These are phyloP conservation scores for Pangasianodon gigas DNA, from an alignment of 2,113 vertebrate species.

Conservation along the genomic window DNA sequence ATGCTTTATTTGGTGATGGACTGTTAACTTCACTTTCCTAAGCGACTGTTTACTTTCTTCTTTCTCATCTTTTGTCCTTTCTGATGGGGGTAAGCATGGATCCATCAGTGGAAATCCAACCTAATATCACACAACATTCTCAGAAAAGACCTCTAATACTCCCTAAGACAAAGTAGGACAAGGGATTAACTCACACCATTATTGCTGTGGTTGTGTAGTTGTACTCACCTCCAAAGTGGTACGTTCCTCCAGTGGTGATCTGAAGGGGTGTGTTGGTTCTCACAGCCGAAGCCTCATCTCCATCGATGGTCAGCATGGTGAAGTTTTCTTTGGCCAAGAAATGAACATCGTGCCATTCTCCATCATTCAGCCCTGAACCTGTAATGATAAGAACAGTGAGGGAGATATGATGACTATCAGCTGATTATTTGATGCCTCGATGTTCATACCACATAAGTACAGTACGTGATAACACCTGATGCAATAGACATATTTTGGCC, in stretches of 20 bases:
- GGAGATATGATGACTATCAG: background rate
- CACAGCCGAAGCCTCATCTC: constrained; percentile 87
- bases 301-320: constrained; percentile 88
- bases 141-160: background rate
- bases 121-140: background rate
- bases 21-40: background rate
- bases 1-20: background rate
- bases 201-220: background rate
- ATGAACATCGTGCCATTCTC: constrained; percentile 92
- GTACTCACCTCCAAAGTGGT: constrained; percentile 89
- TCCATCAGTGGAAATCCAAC: background rate
- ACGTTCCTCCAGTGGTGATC: constrained; percentile 87
- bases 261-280: constrained; percentile 85
- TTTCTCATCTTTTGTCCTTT: background rate
- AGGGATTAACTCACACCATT: background rate
- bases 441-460: background rate
- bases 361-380: constrained; percentile 89
- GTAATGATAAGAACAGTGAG: background rate
- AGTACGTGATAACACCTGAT: background rate
- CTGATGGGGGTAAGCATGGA: background rate
- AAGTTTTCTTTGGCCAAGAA: constrained; percentile 94
- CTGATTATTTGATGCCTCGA: background rate
- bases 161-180: background rate
- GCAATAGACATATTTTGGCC: background rate
- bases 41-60: background rate